Base-by-base conservation (phyloP, 1,140 invertebrate species). In the Bombus picipes region DNA sequence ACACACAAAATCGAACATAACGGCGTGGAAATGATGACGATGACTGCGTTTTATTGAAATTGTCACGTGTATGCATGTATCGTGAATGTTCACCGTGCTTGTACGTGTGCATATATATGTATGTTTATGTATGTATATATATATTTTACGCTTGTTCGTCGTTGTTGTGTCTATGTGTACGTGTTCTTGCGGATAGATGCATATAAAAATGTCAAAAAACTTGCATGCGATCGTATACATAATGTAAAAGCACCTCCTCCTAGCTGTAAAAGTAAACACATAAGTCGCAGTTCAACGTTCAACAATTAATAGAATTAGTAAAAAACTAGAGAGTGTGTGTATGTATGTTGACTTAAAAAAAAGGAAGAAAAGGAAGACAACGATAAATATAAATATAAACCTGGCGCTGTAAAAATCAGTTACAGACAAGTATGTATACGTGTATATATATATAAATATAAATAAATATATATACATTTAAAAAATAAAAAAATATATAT, bases 231-330 rank as follows among this genome's bases (percentile, higher is more conserved):
- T 91, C 81, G 84, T 83, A 87, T 87, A 71, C 81, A 87, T 84
- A 87, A 81, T 87, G 70, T 88, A 92, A 95, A 84, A 95, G 94
- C 95, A 94, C 94, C 94, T 95, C 92, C 94, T 95, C 94, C 94
- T 95, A 94, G 94, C 95, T 95, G 95, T 94, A 95, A 95, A 94
- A 93, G 93, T 94, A 94, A 95, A 95, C 91, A 93, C 92, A 92
- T 92, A 93, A 92, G 65, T 89, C 88, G 88, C 88, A 74, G 72
- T 74, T 89, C 76, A 37, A 89, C 88, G 85, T 92, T 91, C 92
- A 78, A 93, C 91, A 87, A 95, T 95, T 95, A 95, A 93, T 94
- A 79, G 91, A 94, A 95, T 95, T 95, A 95, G 94, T 95, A 91
- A 39, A 92, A 93, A 92, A 37, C 15, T 10, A 68, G 66, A 68